Evolutionary conservation across 2,888 invertebrate genomes (phyloP), one percentile per base, ranked within the genome.

Genomic region (Tenodera sinensis): DNA sequence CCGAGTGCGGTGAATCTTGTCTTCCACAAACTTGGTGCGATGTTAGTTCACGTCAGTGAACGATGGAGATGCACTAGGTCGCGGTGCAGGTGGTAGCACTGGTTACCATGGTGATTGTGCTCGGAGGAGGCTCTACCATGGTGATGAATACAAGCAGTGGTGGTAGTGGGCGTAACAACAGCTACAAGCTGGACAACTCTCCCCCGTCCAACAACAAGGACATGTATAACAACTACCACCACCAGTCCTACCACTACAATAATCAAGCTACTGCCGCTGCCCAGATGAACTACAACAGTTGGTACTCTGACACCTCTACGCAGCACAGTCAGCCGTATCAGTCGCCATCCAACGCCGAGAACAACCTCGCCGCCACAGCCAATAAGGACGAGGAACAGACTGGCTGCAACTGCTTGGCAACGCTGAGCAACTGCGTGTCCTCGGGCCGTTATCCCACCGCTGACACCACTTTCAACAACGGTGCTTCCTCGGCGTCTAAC

Each of bases 91-190:
- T 83, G 27, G 83, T 83, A 42, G 84, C n/a, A n/a, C 20, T 2
- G 34, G 42, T 84, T 42, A 54, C 8, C 84, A 89, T 89, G 84
- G 87, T 87, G 15, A 87, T 89, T 28, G 81, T 89, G 83, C 42
- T 84, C 54, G 54, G 54, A 71, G 54, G 54, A 28, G 47, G 71
- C 27, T 81, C 89, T 83, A 87, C 87, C 42, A 89, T 90, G 87
- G 89, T 89, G 85, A 89, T 90, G 89, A 90, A 89, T 83, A 89
- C 90, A 47, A 90, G 85, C 88, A 83, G 89, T 42, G 54, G 54
- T 71, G 25, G 54, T 71, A 25, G 54, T 6, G 54, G 54, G 20
- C 54, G 54, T 25, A 71, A 71, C 28, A 89, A 89, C 88, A 88
- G 87, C 30, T 90, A 89, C 88, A 89, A 89, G 82, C 83, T 89